A percentile compares a stretch with the other conserved stretches of the same genome.
Conservation (phyloP, 2,888 invertebrate genomes). For the Sinelater perroti region DNA sequence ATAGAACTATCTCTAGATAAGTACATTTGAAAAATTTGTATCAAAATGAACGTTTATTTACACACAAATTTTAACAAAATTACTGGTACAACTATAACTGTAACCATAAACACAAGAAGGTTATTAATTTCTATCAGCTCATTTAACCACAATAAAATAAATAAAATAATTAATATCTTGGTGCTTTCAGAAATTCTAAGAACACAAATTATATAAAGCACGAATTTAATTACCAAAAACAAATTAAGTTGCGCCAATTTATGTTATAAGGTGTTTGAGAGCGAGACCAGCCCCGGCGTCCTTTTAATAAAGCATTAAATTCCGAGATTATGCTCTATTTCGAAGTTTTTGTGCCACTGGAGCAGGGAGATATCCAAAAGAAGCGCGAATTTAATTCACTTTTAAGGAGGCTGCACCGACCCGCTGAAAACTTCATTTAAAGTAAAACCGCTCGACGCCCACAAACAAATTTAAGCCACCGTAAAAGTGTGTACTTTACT, state of each 20-base stretch:
- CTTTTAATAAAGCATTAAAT: conserved; percentile 30
- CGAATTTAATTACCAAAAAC: too few species aligned
- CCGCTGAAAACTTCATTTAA: conserved; percentile 32
- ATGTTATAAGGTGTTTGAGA: conserved; percentile 24
- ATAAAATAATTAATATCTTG: too few species aligned
- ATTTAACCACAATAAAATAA: too few species aligned
- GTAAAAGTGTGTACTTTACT: conserved; percentile 32
- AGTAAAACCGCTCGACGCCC: conserved; percentile 33
- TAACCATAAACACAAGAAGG: too few species aligned
- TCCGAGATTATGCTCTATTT: conserved; percentile 28
- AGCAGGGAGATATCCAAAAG: conserved; percentile 26
- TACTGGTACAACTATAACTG: too few species aligned
- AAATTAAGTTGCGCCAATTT: conserved; percentile 7
- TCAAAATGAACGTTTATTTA: too few species aligned
- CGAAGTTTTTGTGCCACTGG: conserved; percentile 18
- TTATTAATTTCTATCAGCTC: too few species aligned
- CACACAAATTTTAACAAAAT: too few species aligned
- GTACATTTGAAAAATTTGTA: too few species aligned
- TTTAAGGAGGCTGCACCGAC: conserved; percentile 29
- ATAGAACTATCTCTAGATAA: too few species aligned
- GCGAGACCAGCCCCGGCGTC: conserved; percentile 17
- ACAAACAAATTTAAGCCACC: conserved; percentile 35
- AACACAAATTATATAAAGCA: too few species aligned
- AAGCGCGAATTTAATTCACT: conserved; percentile 30
- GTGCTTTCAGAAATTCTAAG: too few species aligned